These are phyloP conservation scores for Anoplopoma fimbria DNA, from an alignment of 2,113 vertebrate species.

Conservation along the genomic window DNA sequence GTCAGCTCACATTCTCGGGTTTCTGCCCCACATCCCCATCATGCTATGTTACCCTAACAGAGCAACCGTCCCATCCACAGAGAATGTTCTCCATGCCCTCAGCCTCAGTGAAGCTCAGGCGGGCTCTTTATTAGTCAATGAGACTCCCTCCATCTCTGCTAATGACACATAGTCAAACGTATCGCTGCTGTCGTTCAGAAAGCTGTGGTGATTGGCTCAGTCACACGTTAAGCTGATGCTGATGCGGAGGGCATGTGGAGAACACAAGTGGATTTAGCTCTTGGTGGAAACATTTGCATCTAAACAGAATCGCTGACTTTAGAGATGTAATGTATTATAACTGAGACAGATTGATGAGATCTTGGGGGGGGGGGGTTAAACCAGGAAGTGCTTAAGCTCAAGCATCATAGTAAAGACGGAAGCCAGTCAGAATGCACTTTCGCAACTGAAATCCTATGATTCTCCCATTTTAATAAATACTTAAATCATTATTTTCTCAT, in stretches of 20 bases:
- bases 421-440: slow-evolving; percentile 9
- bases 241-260: background rate
- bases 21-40: slow-evolving; percentile 44
- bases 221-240: slow-evolving; percentile 5
- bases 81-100: slow-evolving; percentile 52
- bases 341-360: slow-evolving; percentile 29
- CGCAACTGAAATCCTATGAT: background rate
- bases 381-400: slow-evolving; percentile 36
- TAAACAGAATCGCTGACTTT: background rate
- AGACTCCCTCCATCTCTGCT: slow-evolving; percentile 28
- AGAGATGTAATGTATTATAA: background rate
- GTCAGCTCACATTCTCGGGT: slow-evolving; percentile 8
- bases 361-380: background rate
- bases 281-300: background rate
- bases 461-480: slow-evolving; percentile 3
- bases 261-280: background rate
- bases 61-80: slow-evolving; percentile 34
- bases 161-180: background rate
- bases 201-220: background rate
- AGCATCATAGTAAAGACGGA: slow-evolving; percentile 7
- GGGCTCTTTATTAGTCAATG: slow-evolving; percentile 25
- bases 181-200: background rate
- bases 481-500: slow-evolving; percentile 1
- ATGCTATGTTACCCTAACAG: slow-evolving; percentile 61
- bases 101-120: slow-evolving; percentile 42